Evolutionary conservation across 2,797 vertebrate species (phyloP), one percentile per base, ranked within the genome.

Genomic region (Ibycter americanus): DNA sequence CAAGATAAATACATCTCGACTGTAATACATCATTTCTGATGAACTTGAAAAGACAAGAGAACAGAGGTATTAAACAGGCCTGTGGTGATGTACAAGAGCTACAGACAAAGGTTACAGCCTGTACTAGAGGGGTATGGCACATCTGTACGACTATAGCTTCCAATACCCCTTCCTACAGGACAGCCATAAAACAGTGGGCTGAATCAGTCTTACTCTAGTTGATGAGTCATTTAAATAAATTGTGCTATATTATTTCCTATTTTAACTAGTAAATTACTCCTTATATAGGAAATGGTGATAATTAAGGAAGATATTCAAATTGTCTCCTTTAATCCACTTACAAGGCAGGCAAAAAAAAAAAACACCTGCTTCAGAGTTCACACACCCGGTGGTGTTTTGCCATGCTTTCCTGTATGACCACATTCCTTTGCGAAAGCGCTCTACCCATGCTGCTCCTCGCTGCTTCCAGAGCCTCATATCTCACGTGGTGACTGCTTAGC

Each of bases 1-100:
- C 86, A 93, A 96, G 96, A 94, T 80, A 91, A 97, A 92, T 90
- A 63, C 15, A 40, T 56, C 71, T 91, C 32, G 73, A n/a, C 62
- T 70, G 27, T 70, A 90, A 95, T 82, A 40, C 31, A 61, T 96
- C 86, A 58, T 67, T 85, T 90, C 72, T 74, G 83, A 87, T 25
- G 32, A 91, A 87, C 78, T 56, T 52, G 67, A n/a, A 78, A 84
- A 92, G 84, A 80, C 63, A 72, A 94, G 36, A 71, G 44, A 52
- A 49, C 11, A 89, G 27, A 81, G 46, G 20, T 8, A 26, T n/a
- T 14, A 21, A 89, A 42, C 13, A 56, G 62, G 27, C 29, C 25
- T 47, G 22, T n/a, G n/a, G 46, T 14, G 25, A 55, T 68, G 19
- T 3, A 31, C 58, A 83, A 27, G 44, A 58, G 46, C 49, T 49